phyloP scores from a whole-genome alignment of 1,140 invertebrate species.

The Conus ventricosus region DNA sequence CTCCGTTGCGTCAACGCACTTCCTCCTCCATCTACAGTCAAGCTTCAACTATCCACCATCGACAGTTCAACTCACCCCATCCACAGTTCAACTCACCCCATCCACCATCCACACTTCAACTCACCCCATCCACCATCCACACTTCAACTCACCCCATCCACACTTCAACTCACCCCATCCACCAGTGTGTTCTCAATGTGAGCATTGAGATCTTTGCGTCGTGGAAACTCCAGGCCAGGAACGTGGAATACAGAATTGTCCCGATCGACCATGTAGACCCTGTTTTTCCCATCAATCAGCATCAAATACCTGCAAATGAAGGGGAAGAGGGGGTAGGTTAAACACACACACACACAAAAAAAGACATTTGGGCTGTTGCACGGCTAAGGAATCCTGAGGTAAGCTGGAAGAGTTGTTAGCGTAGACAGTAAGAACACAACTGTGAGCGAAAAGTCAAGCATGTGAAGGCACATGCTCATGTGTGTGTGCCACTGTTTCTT shows the following conservation, averaged over 20 bases:
- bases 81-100: not conserved
- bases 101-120: no score
- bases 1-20: no score
- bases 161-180: slow-evolving; percentile 86
- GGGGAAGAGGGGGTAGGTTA: not conserved
- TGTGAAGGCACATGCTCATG: no score
- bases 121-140: not conserved
- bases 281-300: slow-evolving; percentile 89
- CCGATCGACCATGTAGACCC: slow-evolving; percentile 96
- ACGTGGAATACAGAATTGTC: slow-evolving; percentile 96
- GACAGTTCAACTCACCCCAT: no score
- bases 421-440: no score
- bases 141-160: not conserved
- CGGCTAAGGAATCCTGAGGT: no score
- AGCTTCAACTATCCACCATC: no score
- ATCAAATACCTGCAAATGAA: slow-evolving; percentile 91
- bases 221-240: slow-evolving; percentile 85
- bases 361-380: no score
- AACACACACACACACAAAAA: no score
- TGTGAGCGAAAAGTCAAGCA: no score
- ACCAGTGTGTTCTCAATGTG: slow-evolving; percentile 90
- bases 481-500: no score
- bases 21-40: not conserved
- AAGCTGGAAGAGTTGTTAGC: no score
- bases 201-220: slow-evolving; percentile 82